These are phyloP conservation scores for Prochilodus magdalenae DNA, from an alignment of 2,113 vertebrate species.

Conservation along the genomic window DNA sequence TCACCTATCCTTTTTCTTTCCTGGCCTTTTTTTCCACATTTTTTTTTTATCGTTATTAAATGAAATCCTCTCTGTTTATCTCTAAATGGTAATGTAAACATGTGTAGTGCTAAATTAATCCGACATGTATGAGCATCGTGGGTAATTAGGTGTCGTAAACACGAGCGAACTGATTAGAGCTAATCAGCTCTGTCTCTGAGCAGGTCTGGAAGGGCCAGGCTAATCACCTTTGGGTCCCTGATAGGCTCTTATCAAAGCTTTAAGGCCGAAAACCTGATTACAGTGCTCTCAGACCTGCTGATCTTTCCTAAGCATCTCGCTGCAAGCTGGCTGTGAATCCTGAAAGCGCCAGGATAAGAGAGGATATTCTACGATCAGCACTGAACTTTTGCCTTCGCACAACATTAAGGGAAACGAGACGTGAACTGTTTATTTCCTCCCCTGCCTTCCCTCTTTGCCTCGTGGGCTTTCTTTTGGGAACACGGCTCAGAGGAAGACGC, in stretches of 20 bases:
- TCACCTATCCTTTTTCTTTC: no score
- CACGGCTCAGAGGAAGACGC: no score
- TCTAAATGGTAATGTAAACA: constrained; percentile 22
- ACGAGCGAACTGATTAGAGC: constrained; percentile 27
- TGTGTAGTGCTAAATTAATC: background rate
- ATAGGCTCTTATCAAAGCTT: constrained; percentile 44
- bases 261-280: constrained; percentile 37
- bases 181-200: constrained; percentile 44
- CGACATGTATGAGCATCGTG: background rate
- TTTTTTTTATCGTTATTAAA: background rate
- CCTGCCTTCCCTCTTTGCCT: background rate
- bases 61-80: background rate
- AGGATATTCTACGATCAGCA: background rate
- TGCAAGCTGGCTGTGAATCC: background rate
- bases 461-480: background rate
- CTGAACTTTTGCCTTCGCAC: background rate
- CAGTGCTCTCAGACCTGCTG: constrained; percentile 24
- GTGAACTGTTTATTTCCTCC: background rate
- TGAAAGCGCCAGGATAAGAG: background rate
- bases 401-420: background rate
- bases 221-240: constrained; percentile 48
- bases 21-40: no score
- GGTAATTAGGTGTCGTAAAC: constrained; percentile 43
- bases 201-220: constrained; percentile 13
- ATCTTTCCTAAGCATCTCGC: constrained; percentile 19